Percentiles rank a stretch among this genome's conserved stretches.
phyloP scores from a whole-genome alignment of 2,888 invertebrate species.

The Ophion obscuratus region DNA sequence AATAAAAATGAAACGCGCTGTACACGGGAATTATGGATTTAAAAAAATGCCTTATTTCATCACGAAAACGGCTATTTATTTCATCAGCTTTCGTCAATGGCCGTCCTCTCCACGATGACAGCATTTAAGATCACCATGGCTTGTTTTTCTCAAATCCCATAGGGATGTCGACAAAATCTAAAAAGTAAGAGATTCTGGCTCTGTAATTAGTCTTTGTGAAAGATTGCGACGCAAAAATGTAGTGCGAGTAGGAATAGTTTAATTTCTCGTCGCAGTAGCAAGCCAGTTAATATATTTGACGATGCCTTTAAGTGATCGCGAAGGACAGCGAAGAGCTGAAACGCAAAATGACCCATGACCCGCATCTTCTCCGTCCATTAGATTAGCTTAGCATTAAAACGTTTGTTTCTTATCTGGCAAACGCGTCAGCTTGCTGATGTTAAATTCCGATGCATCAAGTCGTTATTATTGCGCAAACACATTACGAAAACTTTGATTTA shows the following conservation, averaged over 20 bases:
- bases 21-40: conserved; percentile 31
- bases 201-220: conserved; percentile 3
- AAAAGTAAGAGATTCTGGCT: background rate
- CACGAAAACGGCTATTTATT: background rate
- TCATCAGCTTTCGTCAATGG: background rate
- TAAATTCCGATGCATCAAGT: conserved; percentile 35
- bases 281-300: background rate
- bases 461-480: background rate
- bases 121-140: background rate
- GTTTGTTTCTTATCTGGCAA: conserved; percentile 41
- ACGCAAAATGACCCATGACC: conserved; percentile 58
- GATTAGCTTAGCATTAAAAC: conserved; percentile 35
- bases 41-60: background rate
- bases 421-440: conserved; percentile 45
- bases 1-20: conserved; percentile 39
- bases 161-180: background rate
- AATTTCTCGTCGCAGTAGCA: conserved; percentile 13
- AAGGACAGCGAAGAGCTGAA: conserved; percentile 22
- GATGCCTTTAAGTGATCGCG: conserved; percentile 8
- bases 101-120: background rate
- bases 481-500: background rate
- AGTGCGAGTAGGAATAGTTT: background rate
- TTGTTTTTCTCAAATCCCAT: conserved; percentile 5
- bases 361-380: conserved; percentile 1
- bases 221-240: background rate